These are phyloP conservation scores for Ctenopoma multispine DNA, from an alignment of 2,797 vertebrate species.

Conservation along the genomic window DNA sequence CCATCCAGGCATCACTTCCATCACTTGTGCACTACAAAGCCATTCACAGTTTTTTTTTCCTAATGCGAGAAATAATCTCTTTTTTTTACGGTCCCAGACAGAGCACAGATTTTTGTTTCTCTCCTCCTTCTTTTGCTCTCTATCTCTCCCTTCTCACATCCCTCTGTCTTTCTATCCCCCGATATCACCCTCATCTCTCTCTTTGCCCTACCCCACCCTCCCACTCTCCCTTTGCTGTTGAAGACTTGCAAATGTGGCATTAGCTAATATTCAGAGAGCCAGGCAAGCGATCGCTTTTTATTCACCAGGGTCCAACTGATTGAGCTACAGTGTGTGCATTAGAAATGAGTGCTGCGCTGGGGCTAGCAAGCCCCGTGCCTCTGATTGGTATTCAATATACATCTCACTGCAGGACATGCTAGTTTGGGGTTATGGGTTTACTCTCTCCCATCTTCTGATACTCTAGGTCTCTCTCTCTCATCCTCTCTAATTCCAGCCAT, in stretches of 20 bases:
- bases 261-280: conserved; percentile 96
- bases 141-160: conserved; percentile 44
- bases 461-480: conserved; percentile 28
- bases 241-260: conserved; percentile 99
- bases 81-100: conserved; percentile 79
- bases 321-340: conserved; percentile 95
- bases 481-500: conserved; percentile 64
- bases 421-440: conserved; percentile 77
- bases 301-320: conserved; percentile 91
- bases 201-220: conserved; percentile 63
- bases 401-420: conserved; percentile 92
- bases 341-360: conserved; percentile 91
- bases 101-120: conserved; percentile 75
- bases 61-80: conserved; percentile 89
- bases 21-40: conserved; percentile 95
- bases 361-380: conserved; percentile 86
- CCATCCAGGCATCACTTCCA: conserved; percentile 96
- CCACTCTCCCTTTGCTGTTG: conserved; percentile 82
- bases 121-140: conserved; percentile 32
- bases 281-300: conserved; percentile 88
- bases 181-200: conserved; percentile 75
- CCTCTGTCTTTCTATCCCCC: conserved; percentile 59
- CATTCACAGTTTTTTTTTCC: conserved; percentile 82
- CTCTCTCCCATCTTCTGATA: conserved; percentile 63
- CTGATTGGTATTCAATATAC: conserved; percentile 96